Evolutionary conservation across 2,113 vertebrate genomes (phyloP).

Genomic region (Lynx canadensis): DNA sequence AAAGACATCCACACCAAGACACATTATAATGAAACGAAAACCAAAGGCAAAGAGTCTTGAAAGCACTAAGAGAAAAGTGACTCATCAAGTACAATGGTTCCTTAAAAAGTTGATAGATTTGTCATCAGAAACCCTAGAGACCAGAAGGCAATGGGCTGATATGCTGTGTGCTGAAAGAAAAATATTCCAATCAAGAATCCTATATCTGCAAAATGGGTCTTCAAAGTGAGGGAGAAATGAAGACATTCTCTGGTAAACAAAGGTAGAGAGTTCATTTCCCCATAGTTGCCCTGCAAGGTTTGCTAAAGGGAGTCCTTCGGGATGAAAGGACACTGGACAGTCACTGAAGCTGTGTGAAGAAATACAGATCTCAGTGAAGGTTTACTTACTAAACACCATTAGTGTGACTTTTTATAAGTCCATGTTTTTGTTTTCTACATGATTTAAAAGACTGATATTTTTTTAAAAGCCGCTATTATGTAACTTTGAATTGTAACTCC

Average conservation of each 20-base stretch:
- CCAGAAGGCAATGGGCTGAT: not conserved
- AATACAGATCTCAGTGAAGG: not conserved
- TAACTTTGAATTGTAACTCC: not conserved
- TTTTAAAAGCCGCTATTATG: not conserved
- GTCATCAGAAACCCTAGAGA: not conserved
- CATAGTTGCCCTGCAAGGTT: not conserved
- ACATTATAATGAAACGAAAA: not conserved
- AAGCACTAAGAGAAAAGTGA: not conserved
- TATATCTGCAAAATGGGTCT: not conserved
- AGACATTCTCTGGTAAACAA: not conserved
- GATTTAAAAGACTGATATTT: too few relatives aligned
- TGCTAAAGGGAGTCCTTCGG: not conserved
- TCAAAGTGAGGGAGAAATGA: not conserved
- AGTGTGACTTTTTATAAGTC: too few relatives aligned
- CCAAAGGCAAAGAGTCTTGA: not conserved
- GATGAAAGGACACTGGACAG: not conserved
- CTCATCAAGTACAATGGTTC: not conserved
- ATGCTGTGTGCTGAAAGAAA: not conserved
- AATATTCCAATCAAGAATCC: not conserved
- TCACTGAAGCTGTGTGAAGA: not conserved
- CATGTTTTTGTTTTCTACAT: too few relatives aligned
- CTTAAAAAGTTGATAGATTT: not conserved
- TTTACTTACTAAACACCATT: too few relatives aligned
- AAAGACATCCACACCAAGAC: not conserved
- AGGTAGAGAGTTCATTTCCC: not conserved